Evolutionary conservation across 2,888 invertebrate species (phyloP), one percentile per base, ranked within the genome.

Genomic region (Mimumesa dahlbomi): DNA sequence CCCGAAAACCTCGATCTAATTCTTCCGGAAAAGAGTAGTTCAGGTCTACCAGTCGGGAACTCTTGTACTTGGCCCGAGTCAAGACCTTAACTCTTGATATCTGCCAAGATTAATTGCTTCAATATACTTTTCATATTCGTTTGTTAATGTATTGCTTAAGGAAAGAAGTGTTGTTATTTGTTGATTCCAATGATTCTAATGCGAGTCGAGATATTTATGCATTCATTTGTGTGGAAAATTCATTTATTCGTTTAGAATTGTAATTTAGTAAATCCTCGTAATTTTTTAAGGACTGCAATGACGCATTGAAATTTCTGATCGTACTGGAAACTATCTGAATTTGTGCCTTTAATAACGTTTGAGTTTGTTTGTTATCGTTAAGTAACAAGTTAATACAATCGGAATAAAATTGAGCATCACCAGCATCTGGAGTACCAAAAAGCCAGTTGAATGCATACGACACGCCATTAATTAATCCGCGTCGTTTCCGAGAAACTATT

Each of bases 311-410:
- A 48, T 54, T 54, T 7, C 43, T 19, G 18, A 48, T 62, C 0
- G 53, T 62, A 13, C 62, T 62, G 11, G 42, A 63, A 31, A 63
- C 38, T n/a, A 48, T 25, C 25, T 54, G 54, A 25, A 48, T 40
- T 1, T 62, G 53, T 1, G 53, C 36, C 25, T 62, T 53, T 6
- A 59, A 4, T 6, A 62, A 34, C 14, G 14, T 59, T 22, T 61
- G 45, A 9, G 52, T 45, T 9, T 61, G 36, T 9, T 53, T 45
- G n/a, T 53, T 45, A 11, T 53, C 43, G 9, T 45, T 43, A 2
- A 56, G 1, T 1, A 56, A 34, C 14, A 21, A 11, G 9, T 56
- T 45, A 34, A 45, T 56, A 9, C 45, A 45, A 9, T 56, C 45
- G 1, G 54, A 3, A 48, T 54, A 62, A 29, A 19, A 53, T 11